Evolutionary conservation across 2,888 invertebrate genomes (phyloP), one percentile per base, ranked within the genome.

Genomic region (Meandrusa payeni): DNA sequence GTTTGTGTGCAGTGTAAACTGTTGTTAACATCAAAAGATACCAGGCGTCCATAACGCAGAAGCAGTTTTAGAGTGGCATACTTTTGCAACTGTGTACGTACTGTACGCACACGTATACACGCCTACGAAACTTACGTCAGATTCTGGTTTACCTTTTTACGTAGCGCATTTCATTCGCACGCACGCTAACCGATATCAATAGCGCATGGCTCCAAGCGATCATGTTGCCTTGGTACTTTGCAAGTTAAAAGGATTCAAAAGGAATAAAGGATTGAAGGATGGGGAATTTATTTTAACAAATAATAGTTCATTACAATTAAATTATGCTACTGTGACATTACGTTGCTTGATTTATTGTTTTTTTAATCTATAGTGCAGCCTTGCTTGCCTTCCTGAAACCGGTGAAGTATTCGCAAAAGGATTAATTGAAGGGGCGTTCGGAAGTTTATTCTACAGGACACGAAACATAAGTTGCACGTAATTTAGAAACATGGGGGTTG

Each of bases 71-170:
- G 76, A 71, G 75, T 71, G 67, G 69, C 70, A 72, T 65, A 80
- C 76, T 75, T 74, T 76, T 74, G 74, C 72, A 74, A 79, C 73
- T 76, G 69, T 69, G 73, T 70, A 68, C 61, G 68, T 66, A 34
- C 44, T 46, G 74, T 75, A 72, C n/a, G n/a, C n/a, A n/a, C n/a
- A n/a, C n/a, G n/a, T n/a, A n/a, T n/a, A n/a, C 74, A 69, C 78
- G 75, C 68, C 77, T 78, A 75, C 75, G 74, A 69, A 69, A 69
- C 71, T 85, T 82, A 81, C 83, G 81, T 83, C 83, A 85, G 69
- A 68, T 57, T 68, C 68, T 76, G 77, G 69, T 77, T 77, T 76
- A 75, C 71, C 79, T 73, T 76, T 79, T 52, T 50, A 82, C 75
- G 75, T 76, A 74, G 76, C 71, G 71, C 77, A 70, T 52, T 61